Evolutionary conservation across 2,797 vertebrate genomes (phyloP).

Genomic region (Perdix hodgsoniae): DNA sequence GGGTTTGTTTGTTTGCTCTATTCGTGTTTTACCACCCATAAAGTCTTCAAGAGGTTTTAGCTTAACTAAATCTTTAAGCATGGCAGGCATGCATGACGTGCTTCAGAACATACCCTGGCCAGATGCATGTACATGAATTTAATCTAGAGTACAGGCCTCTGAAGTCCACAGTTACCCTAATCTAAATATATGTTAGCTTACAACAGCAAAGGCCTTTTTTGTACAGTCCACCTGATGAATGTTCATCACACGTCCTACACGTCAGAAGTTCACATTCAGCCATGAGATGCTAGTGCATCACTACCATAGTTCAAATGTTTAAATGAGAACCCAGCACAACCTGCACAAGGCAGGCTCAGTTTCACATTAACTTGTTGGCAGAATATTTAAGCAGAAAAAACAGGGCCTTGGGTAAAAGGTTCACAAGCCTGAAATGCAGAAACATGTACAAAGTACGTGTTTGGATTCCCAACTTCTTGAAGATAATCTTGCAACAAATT

Average conservation of each 20-base stretch:
- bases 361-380: not conserved
- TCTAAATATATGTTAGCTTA: not conserved
- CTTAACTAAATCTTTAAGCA: not conserved
- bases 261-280: not conserved
- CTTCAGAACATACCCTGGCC: not conserved
- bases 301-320: not conserved
- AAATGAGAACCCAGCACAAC: not conserved
- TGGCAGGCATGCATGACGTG: not conserved
- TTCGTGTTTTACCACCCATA: not conserved
- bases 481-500: not conserved
- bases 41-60: not conserved
- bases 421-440: not conserved
- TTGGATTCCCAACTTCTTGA: not conserved
- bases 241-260: not conserved
- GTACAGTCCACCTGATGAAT: not conserved
- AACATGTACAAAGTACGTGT: not conserved
- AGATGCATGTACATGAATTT: not conserved
- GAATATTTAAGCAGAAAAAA: not conserved
- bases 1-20: too few relatives aligned
- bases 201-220: accelerated
- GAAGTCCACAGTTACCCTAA: not conserved
- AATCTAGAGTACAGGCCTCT: accelerated
- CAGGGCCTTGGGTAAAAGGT: accelerated
- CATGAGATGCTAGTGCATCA: accelerated
- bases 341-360: not conserved